These are phyloP conservation scores for Ariopsis seemanni DNA, from an alignment of 2,113 vertebrate species.

Conservation along the genomic window DNA sequence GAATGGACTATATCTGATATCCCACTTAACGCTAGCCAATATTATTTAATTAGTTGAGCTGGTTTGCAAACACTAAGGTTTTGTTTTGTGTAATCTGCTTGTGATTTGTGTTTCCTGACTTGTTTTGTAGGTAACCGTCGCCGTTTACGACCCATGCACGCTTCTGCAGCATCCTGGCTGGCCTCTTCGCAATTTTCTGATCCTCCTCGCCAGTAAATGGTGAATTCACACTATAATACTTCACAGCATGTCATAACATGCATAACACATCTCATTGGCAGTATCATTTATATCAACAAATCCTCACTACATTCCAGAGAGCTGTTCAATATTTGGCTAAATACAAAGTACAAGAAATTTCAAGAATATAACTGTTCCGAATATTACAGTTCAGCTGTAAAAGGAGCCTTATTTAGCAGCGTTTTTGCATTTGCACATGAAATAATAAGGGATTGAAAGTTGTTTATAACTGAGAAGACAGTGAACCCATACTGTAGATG, in stretches of 20 bases:
- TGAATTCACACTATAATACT: conserved; percentile 61
- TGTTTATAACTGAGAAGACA: neutral
- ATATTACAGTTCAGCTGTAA: neutral
- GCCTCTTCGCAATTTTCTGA: conserved; percentile 92
- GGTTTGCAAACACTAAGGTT: neutral
- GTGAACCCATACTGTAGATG: neutral
- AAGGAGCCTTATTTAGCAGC: neutral
- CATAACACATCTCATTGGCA: conserved; percentile 36
- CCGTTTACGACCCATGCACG: conserved; percentile 93
- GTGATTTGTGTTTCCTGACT: conserved; percentile 7
- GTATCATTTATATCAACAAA: conserved; percentile 25
- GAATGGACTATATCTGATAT: too few species aligned
- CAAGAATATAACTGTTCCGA: neutral
- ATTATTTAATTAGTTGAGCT: neutral
- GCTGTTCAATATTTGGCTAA: neutral
- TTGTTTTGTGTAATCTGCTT: neutral
- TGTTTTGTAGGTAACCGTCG: conserved; percentile 83
- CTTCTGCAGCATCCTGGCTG: conserved; percentile 94
- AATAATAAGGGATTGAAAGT: neutral
- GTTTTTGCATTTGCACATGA: neutral
- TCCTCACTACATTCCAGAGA: neutral
- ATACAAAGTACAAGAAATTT: neutral
- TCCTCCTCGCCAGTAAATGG: conserved; percentile 86
- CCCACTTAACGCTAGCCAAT: too few species aligned
- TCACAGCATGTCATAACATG: conserved; percentile 35